Percentiles rank a stretch among this genome's conserved stretches.
Conservation (phyloP, 2,113 vertebrate species). For the Caloenas nicobarica region DNA sequence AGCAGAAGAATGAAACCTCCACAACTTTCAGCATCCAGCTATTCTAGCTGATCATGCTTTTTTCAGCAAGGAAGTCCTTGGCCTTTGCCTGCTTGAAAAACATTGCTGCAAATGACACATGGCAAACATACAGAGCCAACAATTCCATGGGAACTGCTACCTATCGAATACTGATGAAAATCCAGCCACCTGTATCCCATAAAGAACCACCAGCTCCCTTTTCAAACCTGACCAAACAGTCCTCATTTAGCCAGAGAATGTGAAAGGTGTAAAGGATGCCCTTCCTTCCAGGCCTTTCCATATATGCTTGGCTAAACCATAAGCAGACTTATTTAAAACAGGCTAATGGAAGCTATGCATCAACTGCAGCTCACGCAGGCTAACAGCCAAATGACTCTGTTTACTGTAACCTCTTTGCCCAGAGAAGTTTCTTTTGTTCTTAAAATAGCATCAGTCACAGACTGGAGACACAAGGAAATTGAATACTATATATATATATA, state of each 20-base stretch:
- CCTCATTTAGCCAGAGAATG: not conserved
- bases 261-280: not conserved
- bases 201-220: not conserved
- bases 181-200: not conserved
- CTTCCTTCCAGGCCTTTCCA: not conserved
- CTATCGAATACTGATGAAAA: not conserved
- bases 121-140: not conserved
- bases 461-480: not conserved
- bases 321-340: not conserved
- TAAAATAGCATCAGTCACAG: not conserved
- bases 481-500: not conserved
- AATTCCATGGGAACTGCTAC: not conserved
- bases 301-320: not conserved
- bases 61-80: not conserved
- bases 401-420: not conserved
- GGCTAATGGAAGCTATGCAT: conserved; percentile 1
- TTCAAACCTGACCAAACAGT: not conserved
- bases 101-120: not conserved
- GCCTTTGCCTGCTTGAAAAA: not conserved
- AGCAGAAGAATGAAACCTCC: not conserved
- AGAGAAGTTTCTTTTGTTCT: conserved; percentile 25
- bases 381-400: conserved; percentile 16
- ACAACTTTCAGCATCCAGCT: not conserved
- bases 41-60: not conserved
- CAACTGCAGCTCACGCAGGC: not conserved